Evolutionary conservation across 1,140 invertebrate genomes (phyloP).

Genomic region (Zaprionus inermis): DNA sequence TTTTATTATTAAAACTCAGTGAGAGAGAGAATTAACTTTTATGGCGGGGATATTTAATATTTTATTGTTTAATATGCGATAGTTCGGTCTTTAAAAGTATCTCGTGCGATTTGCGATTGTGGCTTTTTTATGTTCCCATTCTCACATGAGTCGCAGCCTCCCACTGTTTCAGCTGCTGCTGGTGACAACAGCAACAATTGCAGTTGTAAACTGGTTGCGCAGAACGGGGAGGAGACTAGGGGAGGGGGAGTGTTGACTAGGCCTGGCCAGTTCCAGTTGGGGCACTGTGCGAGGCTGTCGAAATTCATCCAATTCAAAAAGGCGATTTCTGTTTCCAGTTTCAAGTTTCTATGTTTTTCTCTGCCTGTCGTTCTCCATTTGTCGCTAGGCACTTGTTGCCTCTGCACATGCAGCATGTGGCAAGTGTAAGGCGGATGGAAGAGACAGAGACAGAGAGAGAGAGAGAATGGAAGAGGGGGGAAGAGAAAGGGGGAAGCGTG

Average conservation of each 20-base stretch:
- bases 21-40: background rate
- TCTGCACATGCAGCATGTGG: slow-evolving; percentile 34
- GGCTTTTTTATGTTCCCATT: background rate
- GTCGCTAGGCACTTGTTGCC: slow-evolving; percentile 62
- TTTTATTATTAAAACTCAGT: background rate
- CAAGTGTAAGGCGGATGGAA: slow-evolving; percentile 2
- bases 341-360: slow-evolving; percentile 48
- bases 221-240: background rate
- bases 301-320: slow-evolving; percentile 76
- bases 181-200: slow-evolving; percentile 16
- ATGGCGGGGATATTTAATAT: slow-evolving; percentile 1
- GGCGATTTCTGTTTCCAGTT: slow-evolving; percentile 48
- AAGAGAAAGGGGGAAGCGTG: slow-evolving; percentile 41
- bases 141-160: slow-evolving; percentile 32
- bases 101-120: no score
- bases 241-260: slow-evolving; percentile 2
- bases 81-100: background rate
- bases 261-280: slow-evolving; percentile 17
- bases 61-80: slow-evolving; percentile 5
- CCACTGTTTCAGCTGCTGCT: slow-evolving; percentile 51
- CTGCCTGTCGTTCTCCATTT: slow-evolving; percentile 63
- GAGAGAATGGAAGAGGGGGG: slow-evolving; percentile 15
- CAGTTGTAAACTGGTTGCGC: background rate
- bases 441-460: background rate
- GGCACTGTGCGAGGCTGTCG: slow-evolving; percentile 54